Conservation (phyloP, 1,140 invertebrate genomes). For the Rhopalosiphum padi region DNA sequence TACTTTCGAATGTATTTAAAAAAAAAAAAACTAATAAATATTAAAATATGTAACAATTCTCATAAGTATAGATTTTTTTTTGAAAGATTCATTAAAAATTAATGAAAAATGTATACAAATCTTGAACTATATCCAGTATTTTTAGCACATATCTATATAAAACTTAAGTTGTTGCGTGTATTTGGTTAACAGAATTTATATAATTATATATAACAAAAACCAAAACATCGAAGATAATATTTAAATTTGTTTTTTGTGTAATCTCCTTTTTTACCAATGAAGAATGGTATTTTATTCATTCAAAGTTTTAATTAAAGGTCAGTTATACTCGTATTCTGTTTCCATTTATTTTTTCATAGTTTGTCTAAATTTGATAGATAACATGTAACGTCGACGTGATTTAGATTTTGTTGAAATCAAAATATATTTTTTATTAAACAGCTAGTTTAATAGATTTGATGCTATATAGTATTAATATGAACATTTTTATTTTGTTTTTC, state of each 20-base stretch:
- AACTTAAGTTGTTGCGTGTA: background rate
- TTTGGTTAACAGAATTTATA: background rate
- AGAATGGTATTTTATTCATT: background rate
- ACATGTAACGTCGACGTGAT: background rate
- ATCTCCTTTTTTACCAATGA: background rate
- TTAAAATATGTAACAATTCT: too few species aligned
- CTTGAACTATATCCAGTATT: background rate
- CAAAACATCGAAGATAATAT: background rate
- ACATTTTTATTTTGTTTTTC: background rate
- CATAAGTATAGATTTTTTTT: too few species aligned
- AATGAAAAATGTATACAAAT: too few species aligned
- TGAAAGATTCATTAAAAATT: too few species aligned
- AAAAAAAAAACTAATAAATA: too few species aligned
- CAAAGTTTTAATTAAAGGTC: background rate
- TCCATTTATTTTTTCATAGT: background rate
- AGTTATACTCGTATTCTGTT: background rate
- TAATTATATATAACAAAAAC: background rate
- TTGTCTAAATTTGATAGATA: background rate
- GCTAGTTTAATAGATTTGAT: background rate
- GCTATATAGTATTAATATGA: background rate
- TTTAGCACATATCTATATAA: background rate
- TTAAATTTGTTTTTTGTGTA: background rate
- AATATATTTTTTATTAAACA: background rate
- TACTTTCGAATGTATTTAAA: too few species aligned
- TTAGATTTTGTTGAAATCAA: background rate